A percentile compares a stretch with the other conserved stretches of the same genome.
Evolutionary conservation across 1,140 invertebrate species (phyloP).

Genomic region (Capitella teleta): DNA sequence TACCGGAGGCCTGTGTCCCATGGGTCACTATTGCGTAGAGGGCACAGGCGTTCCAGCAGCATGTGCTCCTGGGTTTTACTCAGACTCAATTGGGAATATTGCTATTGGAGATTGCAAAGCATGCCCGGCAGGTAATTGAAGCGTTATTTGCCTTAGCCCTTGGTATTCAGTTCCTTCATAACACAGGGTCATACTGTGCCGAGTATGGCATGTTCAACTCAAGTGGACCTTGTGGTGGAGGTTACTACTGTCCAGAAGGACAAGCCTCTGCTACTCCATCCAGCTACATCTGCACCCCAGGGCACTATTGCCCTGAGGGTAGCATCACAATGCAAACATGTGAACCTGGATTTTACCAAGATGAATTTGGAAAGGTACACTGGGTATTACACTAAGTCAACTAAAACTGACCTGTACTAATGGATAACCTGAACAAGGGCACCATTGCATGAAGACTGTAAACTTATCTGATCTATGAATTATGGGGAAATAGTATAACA

Average conservation of each 20-base stretch:
- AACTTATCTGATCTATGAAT: neutral
- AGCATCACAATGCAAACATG: conserved; percentile 20
- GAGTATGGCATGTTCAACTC: conserved; percentile 20
- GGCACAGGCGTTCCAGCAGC: conserved; percentile 16
- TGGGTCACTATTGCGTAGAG: conserved; percentile 3
- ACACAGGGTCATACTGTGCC: conserved; percentile 29
- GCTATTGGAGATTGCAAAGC: conserved; percentile 23
- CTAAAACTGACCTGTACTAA: neutral
- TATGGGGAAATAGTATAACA: too few relatives aligned
- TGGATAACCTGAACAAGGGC: neutral
- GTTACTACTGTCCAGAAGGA: conserved; percentile 35
- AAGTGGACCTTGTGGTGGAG: conserved; percentile 22
- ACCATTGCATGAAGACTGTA: neutral
- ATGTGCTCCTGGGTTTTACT: conserved; percentile 28
- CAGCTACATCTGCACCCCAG: conserved; percentile 11
- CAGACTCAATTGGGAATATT: conserved; percentile 24
- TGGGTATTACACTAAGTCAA: neutral
- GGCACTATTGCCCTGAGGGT: conserved; percentile 9
- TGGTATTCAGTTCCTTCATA: neutral
- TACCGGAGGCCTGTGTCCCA: conserved; percentile 22
- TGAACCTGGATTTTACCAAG: conserved; percentile 28
- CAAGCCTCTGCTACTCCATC: conserved; percentile 25
- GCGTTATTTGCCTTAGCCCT: too few relatives aligned
- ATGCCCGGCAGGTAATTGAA: conserved; percentile 32
- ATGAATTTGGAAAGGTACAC: conserved; percentile 28